Percentiles rank a stretch among this genome's conserved stretches.
These are phyloP conservation scores for Dryas iulia DNA, from an alignment of 1,140 invertebrate species.

Conservation along the genomic window DNA sequence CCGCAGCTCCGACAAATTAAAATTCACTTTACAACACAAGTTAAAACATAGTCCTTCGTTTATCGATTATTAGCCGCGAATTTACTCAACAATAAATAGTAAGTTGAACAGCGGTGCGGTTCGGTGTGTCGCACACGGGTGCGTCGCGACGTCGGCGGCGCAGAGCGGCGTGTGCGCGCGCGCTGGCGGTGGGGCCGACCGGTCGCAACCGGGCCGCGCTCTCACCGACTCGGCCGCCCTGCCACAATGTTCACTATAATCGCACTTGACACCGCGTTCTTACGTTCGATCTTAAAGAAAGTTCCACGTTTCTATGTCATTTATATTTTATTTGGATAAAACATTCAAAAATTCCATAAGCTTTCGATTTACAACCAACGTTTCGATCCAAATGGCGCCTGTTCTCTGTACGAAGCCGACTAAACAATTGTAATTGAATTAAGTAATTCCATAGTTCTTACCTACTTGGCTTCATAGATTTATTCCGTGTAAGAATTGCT, in stretches of 20 bases:
- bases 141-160: conserved; percentile 75
- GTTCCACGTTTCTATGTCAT: conserved; percentile 72
- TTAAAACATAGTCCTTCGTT: conserved; percentile 15
- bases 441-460: conserved; percentile 55
- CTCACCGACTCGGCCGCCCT: conserved; percentile 60
- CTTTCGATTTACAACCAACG: conserved; percentile 35
- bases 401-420: conserved; percentile 49
- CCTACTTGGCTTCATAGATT: conserved; percentile 50
- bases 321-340: conserved; percentile 30
- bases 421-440: conserved; percentile 65
- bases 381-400: conserved; percentile 40
- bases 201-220: conserved; percentile 74
- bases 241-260: conserved; percentile 62
- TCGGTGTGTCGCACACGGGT: conserved; percentile 51
- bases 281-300: conserved; percentile 69
- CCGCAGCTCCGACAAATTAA: conserved; percentile 10
- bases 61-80: conserved; percentile 8
- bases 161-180: conserved; percentile 68
- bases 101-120: conserved; percentile 33
- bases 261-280: conserved; percentile 72
- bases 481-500: conserved; percentile 28
- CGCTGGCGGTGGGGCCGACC: conserved; percentile 69
- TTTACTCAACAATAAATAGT: conserved; percentile 12
- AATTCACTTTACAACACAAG: conserved; percentile 19
- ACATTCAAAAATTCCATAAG: conserved; percentile 17